Percentiles rank a stretch among this genome's conserved stretches.
Conservation (phyloP, 2,797 vertebrate species). For the Cottoperca gobio region DNA sequence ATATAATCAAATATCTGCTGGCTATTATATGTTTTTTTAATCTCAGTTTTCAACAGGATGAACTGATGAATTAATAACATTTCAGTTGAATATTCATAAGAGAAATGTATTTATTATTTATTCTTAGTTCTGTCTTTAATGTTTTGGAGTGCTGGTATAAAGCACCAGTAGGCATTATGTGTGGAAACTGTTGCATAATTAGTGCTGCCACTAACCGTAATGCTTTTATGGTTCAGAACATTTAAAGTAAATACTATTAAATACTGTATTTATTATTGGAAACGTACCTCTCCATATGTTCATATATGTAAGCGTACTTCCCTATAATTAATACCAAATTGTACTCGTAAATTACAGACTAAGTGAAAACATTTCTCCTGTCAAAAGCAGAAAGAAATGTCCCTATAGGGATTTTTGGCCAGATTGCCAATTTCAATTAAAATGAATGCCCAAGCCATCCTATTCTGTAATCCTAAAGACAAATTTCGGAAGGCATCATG, state of each 20-base stretch:
- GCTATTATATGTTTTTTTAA: constrained; percentile 17
- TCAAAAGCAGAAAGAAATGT: constrained; percentile 12
- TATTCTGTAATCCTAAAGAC: constrained; percentile 38
- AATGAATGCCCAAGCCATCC: constrained; percentile 12
- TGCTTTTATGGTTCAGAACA: neutral
- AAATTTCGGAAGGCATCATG: constrained; percentile 45
- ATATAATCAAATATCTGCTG: constrained; percentile 1
- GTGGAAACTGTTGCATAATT: neutral
- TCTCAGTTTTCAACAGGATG: neutral
- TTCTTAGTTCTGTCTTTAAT: neutral
- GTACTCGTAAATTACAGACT: neutral
- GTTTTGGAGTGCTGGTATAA: neutral
- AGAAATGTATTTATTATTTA: neutral
- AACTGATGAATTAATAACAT: neutral
- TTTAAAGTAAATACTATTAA: neutral
- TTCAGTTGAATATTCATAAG: neutral
- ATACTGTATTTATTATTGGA: constrained; percentile 1
- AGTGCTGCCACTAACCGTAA: neutral
- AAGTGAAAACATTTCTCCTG: neutral
- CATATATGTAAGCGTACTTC: neutral
- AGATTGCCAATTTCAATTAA: constrained; percentile 45
- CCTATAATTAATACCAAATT: neutral
- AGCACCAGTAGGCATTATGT: neutral
- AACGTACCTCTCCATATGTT: neutral
- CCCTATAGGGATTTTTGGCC: neutral